phyloP scores from a whole-genome alignment of 2,888 invertebrate species.

The Eupithecia tripunctaria region DNA sequence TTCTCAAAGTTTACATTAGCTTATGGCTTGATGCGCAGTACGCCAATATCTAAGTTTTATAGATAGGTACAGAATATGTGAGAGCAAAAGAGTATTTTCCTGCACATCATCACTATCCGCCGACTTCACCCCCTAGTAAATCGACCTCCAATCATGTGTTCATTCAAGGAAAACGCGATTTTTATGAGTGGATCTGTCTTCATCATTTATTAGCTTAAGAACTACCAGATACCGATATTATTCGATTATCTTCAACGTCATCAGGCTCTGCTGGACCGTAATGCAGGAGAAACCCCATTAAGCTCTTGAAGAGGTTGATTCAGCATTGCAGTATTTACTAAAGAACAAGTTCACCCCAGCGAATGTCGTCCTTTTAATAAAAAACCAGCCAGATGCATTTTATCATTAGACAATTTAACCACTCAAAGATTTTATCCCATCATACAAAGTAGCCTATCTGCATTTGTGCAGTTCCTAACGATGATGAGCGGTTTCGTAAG shows the following conservation, averaged over 20 bases:
- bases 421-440: not conserved
- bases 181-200: not conserved
- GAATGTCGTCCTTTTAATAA: not conserved
- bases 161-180: not conserved
- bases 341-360: not conserved
- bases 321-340: too few relatives aligned
- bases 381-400: not conserved
- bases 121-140: not conserved
- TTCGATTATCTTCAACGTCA: too few relatives aligned
- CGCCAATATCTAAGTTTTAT: not conserved
- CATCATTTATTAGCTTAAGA: not conserved
- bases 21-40: too few relatives aligned
- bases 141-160: not conserved
- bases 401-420: too few relatives aligned
- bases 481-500: conserved; percentile 6
- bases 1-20: not conserved
- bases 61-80: too few relatives aligned
- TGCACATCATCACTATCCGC: not conserved
- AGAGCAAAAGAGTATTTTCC: too few relatives aligned
- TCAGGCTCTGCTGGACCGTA: not conserved
- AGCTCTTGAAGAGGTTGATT: too few relatives aligned
- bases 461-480: not conserved
- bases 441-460: not conserved
- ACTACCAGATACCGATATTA: not conserved
- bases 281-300: too few relatives aligned